Evolutionary conservation across 2,797 vertebrate species (phyloP).

Genomic region (Cossypha caffra): DNA sequence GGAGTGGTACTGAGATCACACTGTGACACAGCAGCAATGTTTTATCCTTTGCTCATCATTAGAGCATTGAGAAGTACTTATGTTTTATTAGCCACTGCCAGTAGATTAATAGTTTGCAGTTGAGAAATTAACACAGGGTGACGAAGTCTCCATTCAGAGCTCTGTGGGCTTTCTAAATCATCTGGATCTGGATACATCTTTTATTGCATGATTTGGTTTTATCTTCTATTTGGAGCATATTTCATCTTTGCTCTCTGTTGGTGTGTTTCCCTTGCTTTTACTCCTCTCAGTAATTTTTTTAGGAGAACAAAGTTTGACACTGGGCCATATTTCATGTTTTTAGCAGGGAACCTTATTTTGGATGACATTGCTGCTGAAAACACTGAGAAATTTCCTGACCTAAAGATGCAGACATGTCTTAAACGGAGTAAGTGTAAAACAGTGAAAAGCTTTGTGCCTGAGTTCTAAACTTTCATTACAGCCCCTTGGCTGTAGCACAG

Average conservation of each 20-base stretch:
- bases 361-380: constrained; percentile 57
- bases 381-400: constrained; percentile 32
- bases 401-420: constrained; percentile 43
- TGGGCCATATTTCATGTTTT: background rate
- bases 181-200: background rate
- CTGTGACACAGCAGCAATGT: background rate
- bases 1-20: background rate
- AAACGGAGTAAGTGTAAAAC: constrained; percentile 71
- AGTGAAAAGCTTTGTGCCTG: background rate
- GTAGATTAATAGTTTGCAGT: background rate
- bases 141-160: background rate
- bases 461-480: background rate
- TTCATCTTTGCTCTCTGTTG: background rate
- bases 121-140: background rate
- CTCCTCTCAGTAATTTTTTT: background rate
- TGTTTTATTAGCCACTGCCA: background rate
- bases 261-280: background rate
- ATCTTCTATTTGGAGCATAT: background rate
- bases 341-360: constrained; percentile 55
- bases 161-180: background rate
- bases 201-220: fast-evolving
- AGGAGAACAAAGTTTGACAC: background rate
- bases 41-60: background rate
- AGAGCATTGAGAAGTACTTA: background rate
- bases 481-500: background rate